Evolutionary conservation across 2,113 vertebrate genomes (phyloP), one percentile per base, ranked within the genome.

Genomic region (Lophotis ruficrista): DNA sequence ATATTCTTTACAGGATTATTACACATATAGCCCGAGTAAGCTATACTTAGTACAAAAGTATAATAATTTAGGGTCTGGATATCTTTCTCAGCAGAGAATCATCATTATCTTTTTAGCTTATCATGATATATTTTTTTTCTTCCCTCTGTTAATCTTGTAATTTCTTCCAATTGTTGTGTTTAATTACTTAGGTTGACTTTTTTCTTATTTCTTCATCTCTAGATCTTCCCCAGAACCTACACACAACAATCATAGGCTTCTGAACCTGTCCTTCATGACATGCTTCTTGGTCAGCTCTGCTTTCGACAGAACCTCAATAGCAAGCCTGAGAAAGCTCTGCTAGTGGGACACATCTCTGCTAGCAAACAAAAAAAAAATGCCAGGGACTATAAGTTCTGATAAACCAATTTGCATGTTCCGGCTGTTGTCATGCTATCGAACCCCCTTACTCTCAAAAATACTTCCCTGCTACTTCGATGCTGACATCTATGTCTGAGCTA

Each of bases 141-240:
- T 3, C 0, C 2, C 1, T 2, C 4, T 7, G 18, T 30, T 51
- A 45, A 19, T 53, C 1, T 8, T 8, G 24, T 41, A 2, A 58
- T 76, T 91, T 91, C 25, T 69, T 84, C 69, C 20, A 81, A 2
- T 5, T 38, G 12, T 9, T 20, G 14, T 23, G 3, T n/a, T n/a
- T 54, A 12, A 43, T 69, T 76, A 16, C 21, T 54, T 66, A 28
- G 6, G 10, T 16, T 30, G 64, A 43, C 2, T 1, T 43, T 75
- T 91, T 84, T 17, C 57, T 58, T 43, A 75, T 24, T 87, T 45
- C 21, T 87, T 88, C 12, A 47, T 41, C 17, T 56, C 33, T 54
- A 11, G 21, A 77, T 2, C 22, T 78, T 73, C 17, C 22, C 8
- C 28, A 20, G 43, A 56, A 35, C 7, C 37, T 60, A 43, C 28